Percentiles rank a stretch among this genome's conserved stretches.
phyloP scores from a whole-genome alignment of 2,113 vertebrate genomes.

The Nicator chloris region DNA sequence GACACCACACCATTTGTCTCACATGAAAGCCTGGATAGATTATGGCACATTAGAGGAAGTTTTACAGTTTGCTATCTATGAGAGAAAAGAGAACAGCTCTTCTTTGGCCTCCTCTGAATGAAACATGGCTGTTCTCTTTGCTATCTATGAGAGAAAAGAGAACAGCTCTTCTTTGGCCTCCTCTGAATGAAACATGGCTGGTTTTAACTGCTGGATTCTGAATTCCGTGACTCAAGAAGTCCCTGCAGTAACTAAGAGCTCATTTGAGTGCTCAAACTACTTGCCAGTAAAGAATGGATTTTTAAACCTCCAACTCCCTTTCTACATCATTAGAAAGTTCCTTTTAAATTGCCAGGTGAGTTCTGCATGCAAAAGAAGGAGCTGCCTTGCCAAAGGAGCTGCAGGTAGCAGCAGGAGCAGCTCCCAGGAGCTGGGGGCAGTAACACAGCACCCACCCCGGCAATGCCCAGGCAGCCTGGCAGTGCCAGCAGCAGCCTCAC shows the following conservation, averaged over 20 bases:
- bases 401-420: neutral
- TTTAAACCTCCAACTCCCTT: neutral
- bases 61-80: neutral
- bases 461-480: neutral
- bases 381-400: neutral
- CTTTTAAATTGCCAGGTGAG: neutral
- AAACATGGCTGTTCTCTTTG: neutral
- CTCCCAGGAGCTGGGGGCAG: neutral
- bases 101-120: neutral
- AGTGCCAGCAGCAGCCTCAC: neutral
- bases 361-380: neutral
- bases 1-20: neutral
- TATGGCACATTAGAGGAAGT: neutral
- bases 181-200: neutral
- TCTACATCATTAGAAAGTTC: neutral
- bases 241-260: too few relatives aligned
- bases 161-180: neutral
- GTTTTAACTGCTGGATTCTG: neutral
- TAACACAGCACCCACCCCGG: too few relatives aligned
- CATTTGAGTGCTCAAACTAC: neutral
- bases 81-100: neutral
- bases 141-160: neutral
- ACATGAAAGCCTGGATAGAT: neutral
- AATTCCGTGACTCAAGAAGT: neutral
- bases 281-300: neutral